Evolutionary conservation across 2,113 vertebrate genomes (phyloP), one percentile per base, ranked within the genome.

Genomic region (Tragelaphus buxtoni): DNA sequence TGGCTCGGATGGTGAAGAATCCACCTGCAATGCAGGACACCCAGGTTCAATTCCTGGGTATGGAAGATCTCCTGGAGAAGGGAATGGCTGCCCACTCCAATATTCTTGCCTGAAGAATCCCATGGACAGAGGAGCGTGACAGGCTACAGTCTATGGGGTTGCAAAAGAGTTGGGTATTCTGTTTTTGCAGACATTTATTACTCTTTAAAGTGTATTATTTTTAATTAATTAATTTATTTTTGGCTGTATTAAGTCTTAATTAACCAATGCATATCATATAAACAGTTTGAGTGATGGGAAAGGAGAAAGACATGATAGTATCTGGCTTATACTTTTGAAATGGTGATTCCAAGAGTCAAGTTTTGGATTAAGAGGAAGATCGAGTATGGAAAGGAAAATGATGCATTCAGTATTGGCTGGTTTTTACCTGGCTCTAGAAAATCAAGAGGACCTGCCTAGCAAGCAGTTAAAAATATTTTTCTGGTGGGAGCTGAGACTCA

Each of bases 391-490:
- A 91, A 61, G n/a, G 20, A 92, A 87, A 61, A 77, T 5, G 87
- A 91, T 83, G 4, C 1, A 4, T 51, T 90, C 72, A 35, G 20
- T 45, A 49, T 45, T 42, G 13, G 10, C 10, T 82, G 4, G 0
- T 2, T 86, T 88, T 49, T 79, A 83, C 4, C 53, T 49, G 32
- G 26, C 14, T 88, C 22, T 96, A 13, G 32, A 90, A 86, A 94
- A 88, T 86, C 24, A 84, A 4, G 10, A 53, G 3, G 30, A 90
- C 8, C 18, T 79, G 6, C 45, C 24, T 58, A 79, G 47, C 1
- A 56, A 63, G 39, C 12, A 77, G 39, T 45, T 94, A 65, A 13
- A 90, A 49, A 35, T 89, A 35, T 86, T 82, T 65, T 80, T 49
- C 47, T 28, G 76, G 18, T 4, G 11, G 24, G 9, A 79, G 24